Evolutionary conservation across 2,888 invertebrate species (phyloP).

Genomic region (Eupithecia vulgata): DNA sequence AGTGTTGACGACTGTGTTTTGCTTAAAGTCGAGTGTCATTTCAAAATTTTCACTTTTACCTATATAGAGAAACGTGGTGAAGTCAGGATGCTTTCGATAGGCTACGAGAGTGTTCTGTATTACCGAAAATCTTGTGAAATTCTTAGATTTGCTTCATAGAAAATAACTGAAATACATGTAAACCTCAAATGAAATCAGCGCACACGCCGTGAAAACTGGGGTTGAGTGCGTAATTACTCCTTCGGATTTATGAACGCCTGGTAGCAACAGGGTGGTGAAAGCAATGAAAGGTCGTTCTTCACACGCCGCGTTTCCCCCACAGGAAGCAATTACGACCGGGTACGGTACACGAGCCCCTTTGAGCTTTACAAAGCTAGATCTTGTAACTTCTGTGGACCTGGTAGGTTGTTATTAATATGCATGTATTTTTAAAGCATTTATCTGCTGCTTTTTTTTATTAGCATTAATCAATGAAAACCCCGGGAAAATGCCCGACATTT

Average conservation of each 20-base stretch:
- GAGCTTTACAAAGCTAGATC: conserved; percentile 54
- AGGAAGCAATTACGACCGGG: conserved; percentile 65
- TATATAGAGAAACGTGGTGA: too few relatives aligned
- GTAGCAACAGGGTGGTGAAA: conserved; percentile 57
- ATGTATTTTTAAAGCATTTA: background rate
- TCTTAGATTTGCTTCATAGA: conserved; percentile 9
- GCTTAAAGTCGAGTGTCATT: too few relatives aligned
- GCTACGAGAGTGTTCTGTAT: too few relatives aligned
- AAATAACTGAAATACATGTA: conserved; percentile 1
- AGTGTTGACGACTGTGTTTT: too few relatives aligned
- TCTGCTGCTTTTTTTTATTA: background rate
- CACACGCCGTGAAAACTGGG: conserved; percentile 20
- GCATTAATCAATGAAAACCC: background rate
- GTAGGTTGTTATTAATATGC: conserved; percentile 37
- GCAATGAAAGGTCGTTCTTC: conserved; percentile 58
- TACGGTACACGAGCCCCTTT: conserved; percentile 55
- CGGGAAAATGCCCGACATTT: background rate
- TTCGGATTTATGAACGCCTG: conserved; percentile 61
- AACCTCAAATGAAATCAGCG: conserved; percentile 16
- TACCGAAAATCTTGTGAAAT: too few relatives aligned
- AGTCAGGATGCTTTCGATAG: too few relatives aligned
- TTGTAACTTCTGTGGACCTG: conserved; percentile 60
- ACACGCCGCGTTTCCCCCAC: conserved; percentile 65
- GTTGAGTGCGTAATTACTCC: conserved; percentile 54
- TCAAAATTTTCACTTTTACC: too few relatives aligned